Evolutionary conservation across 2,797 vertebrate species (phyloP).

Genomic region (Sebastes flavidus): DNA sequence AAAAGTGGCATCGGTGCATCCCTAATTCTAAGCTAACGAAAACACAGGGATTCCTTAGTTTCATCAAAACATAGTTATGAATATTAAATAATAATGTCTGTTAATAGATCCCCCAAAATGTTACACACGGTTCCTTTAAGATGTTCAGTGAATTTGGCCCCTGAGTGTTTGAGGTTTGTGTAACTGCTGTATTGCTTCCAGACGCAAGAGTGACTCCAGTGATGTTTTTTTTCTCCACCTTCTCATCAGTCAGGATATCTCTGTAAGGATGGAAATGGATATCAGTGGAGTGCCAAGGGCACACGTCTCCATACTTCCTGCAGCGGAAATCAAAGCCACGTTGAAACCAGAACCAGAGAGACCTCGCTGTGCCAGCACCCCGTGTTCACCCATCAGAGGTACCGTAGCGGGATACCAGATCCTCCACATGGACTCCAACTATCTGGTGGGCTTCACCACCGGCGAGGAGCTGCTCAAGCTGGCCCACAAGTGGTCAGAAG

Average conservation of each 20-base stretch:
- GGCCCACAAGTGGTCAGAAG: constrained; percentile 87
- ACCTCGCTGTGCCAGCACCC: constrained; percentile 94
- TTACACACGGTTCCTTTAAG: neutral
- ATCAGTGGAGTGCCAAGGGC: constrained; percentile 88
- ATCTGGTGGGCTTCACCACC: constrained; percentile 94
- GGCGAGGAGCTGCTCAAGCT: constrained; percentile 95
- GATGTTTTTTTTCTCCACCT: neutral
- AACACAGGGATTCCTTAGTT: too few relatives aligned
- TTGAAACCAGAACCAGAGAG: constrained; percentile 87
- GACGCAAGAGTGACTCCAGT: neutral
- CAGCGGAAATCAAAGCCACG: constrained; percentile 84
- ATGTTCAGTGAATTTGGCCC: neutral
- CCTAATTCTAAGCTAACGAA: too few relatives aligned
- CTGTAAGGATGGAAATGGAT: constrained; percentile 92
- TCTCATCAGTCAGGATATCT: constrained; percentile 68
- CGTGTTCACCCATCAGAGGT: constrained; percentile 91
- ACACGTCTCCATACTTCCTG: constrained; percentile 83
- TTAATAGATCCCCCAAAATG: too few relatives aligned
- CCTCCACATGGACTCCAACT: constrained; percentile 98
- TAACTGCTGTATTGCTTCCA: neutral
- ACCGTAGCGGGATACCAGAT: constrained; percentile 94
- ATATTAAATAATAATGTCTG: too few relatives aligned
- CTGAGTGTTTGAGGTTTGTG: neutral
- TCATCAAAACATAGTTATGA: too few relatives aligned
- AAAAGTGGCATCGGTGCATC: accelerated